Evolutionary conservation across 2,113 vertebrate species (phyloP).

Genomic region (Nesoenas mayeri): DNA sequence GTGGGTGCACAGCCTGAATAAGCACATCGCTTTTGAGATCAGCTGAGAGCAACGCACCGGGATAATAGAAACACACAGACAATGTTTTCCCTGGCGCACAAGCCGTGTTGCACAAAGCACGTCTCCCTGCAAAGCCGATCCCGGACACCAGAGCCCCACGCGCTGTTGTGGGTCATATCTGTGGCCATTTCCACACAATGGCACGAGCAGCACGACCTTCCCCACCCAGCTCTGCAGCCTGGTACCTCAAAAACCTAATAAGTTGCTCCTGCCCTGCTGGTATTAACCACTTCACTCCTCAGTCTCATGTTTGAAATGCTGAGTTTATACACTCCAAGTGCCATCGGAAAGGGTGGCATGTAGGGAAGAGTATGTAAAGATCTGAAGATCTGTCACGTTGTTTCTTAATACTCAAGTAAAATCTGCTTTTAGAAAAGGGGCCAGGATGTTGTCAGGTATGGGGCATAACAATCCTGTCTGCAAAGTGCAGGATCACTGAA

Average conservation of each 20-base stretch:
- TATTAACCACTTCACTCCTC: background rate
- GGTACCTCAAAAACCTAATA: background rate
- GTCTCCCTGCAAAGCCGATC: too few relatives aligned
- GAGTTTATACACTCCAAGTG: background rate
- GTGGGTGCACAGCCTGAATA: background rate
- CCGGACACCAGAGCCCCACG: too few relatives aligned
- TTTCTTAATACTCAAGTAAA: background rate
- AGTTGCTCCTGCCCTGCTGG: background rate
- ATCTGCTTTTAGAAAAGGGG: constrained; percentile 14
- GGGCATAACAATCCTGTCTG: background rate
- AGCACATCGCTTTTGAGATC: background rate
- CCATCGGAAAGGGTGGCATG: fast-evolving
- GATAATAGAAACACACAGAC: background rate
- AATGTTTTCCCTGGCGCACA: background rate
- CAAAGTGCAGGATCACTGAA: constrained; percentile 10
- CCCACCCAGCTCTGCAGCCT: background rate
- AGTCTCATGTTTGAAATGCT: background rate
- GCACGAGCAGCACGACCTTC: background rate
- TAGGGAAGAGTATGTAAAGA: background rate
- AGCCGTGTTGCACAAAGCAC: too few relatives aligned
- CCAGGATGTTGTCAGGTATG: background rate
- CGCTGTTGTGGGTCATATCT: background rate
- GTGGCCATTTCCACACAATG: background rate
- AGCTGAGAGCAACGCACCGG: background rate
- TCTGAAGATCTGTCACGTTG: background rate